Percentiles rank a stretch among this genome's conserved stretches.
Conservation (phyloP, 1,140 invertebrate species). For the Drosophila gunungcola region DNA sequence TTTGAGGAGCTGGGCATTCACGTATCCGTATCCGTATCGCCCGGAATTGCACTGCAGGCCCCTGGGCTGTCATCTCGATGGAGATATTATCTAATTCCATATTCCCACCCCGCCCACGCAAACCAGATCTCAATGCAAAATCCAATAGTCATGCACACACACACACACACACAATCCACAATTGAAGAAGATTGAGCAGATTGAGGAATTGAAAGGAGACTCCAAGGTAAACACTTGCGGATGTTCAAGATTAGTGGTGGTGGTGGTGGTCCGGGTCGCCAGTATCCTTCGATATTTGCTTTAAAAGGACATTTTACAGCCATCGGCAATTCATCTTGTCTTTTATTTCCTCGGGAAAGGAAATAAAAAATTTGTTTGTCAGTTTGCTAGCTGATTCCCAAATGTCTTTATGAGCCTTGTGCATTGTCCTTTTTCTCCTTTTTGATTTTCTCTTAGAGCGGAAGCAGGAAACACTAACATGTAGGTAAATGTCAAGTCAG, state of each 20-base stretch:
- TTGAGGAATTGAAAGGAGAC: slow-evolving; percentile 67
- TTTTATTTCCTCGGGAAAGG: slow-evolving; percentile 42
- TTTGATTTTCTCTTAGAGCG: slow-evolving; percentile 30
- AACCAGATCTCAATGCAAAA: slow-evolving; percentile 64
- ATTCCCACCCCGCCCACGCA: slow-evolving; percentile 25
- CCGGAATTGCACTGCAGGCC: slow-evolving; percentile 17
- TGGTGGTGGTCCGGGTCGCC: slow-evolving; percentile 67
- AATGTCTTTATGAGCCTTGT: slow-evolving; percentile 67
- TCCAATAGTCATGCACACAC: slow-evolving; percentile 78
- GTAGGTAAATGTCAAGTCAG: slow-evolving; percentile 79
- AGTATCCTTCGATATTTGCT: slow-evolving; percentile 60
- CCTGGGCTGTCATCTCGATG: slow-evolving; percentile 42
- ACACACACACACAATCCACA: slow-evolving; percentile 65
- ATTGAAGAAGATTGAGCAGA: slow-evolving; percentile 62
- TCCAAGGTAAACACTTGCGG: slow-evolving; percentile 79
- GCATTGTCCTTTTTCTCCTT: slow-evolving; percentile 41
- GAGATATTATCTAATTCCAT: slow-evolving; percentile 51
- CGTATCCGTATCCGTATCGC: slow-evolving; percentile 23
- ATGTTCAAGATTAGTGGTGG: slow-evolving; percentile 75
- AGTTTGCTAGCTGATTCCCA: slow-evolving; percentile 48
- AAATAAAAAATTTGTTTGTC: slow-evolving; percentile 77
- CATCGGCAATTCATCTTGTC: slow-evolving; percentile 75
- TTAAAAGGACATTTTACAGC: slow-evolving; percentile 77
- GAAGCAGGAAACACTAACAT: slow-evolving; percentile 72
- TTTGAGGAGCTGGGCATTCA: slow-evolving; percentile 23